These are phyloP conservation scores for Anoncus sp. DNA, from an alignment of 2,888 invertebrate genomes.

Conservation along the genomic window DNA sequence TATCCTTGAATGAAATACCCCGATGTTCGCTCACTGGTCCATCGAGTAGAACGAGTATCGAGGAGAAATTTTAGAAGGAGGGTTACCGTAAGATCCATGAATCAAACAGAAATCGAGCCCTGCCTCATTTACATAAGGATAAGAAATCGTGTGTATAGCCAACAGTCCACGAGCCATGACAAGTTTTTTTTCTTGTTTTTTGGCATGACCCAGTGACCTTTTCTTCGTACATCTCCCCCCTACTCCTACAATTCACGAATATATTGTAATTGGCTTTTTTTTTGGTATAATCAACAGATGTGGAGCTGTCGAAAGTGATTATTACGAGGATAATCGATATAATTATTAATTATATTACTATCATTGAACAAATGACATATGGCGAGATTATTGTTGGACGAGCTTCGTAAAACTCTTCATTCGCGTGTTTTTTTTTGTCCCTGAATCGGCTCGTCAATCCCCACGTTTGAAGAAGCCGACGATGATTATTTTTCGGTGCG, in stretches of 20 bases:
- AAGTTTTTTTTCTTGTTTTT: conserved; percentile 60
- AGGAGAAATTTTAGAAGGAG: conserved; percentile 45
- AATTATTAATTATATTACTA: background rate
- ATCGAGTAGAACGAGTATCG: conserved; percentile 11
- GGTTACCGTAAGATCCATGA: conserved; percentile 50
- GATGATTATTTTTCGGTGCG: no score
- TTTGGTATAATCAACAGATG: conserved; percentile 13
- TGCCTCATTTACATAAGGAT: conserved; percentile 58
- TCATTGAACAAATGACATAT: background rate
- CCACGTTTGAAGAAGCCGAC: no score
- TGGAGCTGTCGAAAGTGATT: conserved; percentile 3
- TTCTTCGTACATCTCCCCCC: conserved; percentile 30
- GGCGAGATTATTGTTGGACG: no score
- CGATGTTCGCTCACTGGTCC: conserved; percentile 21
- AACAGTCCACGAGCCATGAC: conserved; percentile 43
- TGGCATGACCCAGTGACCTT: conserved; percentile 60
- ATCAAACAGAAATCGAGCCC: conserved; percentile 60
- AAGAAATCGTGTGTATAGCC: conserved; percentile 55
- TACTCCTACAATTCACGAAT: conserved; percentile 22
- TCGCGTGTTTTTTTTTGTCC: conserved; percentile 16
- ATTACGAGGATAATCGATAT: background rate
- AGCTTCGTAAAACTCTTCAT: conserved; percentile 1
- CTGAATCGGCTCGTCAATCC: no score
- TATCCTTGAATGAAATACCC: conserved; percentile 58
- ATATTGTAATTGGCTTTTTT: conserved; percentile 11